Evolutionary conservation across 2,113 vertebrate genomes (phyloP).

Genomic region (Centropristis striata): DNA sequence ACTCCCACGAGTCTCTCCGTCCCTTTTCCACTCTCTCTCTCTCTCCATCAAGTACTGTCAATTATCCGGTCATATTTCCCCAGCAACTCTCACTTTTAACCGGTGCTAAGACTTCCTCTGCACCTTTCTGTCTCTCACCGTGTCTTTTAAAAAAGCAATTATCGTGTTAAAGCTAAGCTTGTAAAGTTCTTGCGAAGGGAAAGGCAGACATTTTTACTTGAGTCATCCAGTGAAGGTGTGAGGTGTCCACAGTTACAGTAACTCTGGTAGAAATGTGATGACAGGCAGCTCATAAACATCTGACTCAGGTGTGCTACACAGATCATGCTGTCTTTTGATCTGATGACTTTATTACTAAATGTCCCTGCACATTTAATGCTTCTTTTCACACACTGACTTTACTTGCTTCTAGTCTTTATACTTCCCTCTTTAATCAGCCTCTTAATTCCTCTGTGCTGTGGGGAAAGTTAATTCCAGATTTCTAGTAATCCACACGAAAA

Average conservation of each 20-base stretch:
- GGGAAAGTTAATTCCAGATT: constrained; percentile 38
- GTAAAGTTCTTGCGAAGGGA: constrained; percentile 2
- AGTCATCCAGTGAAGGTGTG: constrained; percentile 2
- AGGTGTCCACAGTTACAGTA: constrained; percentile 6
- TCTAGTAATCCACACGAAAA: constrained; percentile 40
- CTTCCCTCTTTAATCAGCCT: constrained; percentile 27
- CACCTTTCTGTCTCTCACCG: background rate
- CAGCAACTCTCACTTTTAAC: constrained; percentile 8
- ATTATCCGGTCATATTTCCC: constrained; percentile 15
- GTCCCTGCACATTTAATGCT: background rate
- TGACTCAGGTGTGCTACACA: background rate
- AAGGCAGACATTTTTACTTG: background rate
- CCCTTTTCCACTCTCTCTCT: background rate
- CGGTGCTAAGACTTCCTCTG: constrained; percentile 15
- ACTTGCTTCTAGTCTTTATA: background rate
- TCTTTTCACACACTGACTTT: background rate
- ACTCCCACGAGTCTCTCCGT: background rate
- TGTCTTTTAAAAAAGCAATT: constrained; percentile 33
- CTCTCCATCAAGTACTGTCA: constrained; percentile 10
- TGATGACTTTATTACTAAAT: background rate
- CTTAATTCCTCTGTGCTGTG: constrained; percentile 37
- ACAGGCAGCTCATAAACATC: background rate
- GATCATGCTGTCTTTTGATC: background rate
- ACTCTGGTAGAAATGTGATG: constrained; percentile 21
- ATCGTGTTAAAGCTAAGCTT: constrained; percentile 17